These are phyloP conservation scores for Drosophila rufa DNA, from an alignment of 1,140 invertebrate species.

Conservation along the genomic window DNA sequence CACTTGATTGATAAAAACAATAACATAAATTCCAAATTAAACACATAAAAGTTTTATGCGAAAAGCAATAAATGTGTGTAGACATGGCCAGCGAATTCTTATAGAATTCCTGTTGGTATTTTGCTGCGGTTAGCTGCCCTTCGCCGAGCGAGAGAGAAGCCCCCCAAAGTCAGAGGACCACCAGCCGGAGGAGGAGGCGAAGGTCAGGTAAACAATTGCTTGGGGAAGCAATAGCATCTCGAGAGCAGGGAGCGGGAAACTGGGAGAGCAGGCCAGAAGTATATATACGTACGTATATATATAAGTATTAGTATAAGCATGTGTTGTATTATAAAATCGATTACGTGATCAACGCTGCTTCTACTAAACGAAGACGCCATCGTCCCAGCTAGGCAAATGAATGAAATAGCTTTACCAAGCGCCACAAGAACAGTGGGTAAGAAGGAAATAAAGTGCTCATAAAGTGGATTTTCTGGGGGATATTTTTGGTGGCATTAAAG, in stretches of 20 bases:
- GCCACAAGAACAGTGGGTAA: slow-evolving; percentile 50
- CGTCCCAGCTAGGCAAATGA: slow-evolving; percentile 57
- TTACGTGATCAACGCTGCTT: slow-evolving; percentile 69
- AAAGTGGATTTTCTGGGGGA: neutral
- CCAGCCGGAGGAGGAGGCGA: slow-evolving; percentile 32
- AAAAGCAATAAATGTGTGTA: slow-evolving; percentile 75
- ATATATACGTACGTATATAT: slow-evolving; percentile 6
- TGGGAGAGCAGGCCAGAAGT: slow-evolving; percentile 12
- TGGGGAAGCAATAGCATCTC: slow-evolving; percentile 18
- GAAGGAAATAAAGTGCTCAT: neutral
- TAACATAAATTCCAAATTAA: slow-evolving; percentile 82
- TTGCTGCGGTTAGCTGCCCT: slow-evolving; percentile 57
- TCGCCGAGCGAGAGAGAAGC: slow-evolving; percentile 36
- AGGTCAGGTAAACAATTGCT: slow-evolving; percentile 77
- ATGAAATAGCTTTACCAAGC: slow-evolving; percentile 31
- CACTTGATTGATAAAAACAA: slow-evolving; percentile 74
- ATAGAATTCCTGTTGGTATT: slow-evolving; percentile 38
- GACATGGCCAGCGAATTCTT: slow-evolving; percentile 58
- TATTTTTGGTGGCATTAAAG: neutral
- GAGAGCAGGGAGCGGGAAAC: slow-evolving; percentile 4
- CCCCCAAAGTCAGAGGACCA: slow-evolving; percentile 13
- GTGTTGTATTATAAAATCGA: slow-evolving; percentile 76
- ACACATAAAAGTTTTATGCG: slow-evolving; percentile 80
- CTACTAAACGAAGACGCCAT: slow-evolving; percentile 67
- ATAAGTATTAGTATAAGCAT: slow-evolving; percentile 21